These are phyloP conservation scores for Pachyseris speciosa DNA, from an alignment of 64 coral and sea anemone species.

Conservation along the genomic window DNA sequence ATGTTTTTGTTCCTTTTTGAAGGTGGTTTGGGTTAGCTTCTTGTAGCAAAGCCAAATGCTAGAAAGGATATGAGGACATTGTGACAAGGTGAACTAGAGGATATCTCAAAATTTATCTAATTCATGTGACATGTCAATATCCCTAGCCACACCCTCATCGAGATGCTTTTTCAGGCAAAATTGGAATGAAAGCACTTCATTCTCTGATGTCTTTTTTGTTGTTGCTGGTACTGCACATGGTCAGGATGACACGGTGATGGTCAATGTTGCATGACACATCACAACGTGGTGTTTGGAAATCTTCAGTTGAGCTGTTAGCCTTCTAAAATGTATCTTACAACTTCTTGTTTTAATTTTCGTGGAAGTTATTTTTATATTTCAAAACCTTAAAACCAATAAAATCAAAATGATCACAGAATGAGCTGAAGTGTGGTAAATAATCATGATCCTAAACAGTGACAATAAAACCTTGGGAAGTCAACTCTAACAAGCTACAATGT, in stretches of 20 bases:
- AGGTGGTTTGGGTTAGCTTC: not conserved
- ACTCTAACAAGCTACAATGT: too few relatives aligned
- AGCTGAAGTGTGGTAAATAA: too few relatives aligned
- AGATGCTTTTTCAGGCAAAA: conserved; percentile 1
- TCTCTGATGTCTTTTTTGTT: not conserved
- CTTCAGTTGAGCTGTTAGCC: too few relatives aligned
- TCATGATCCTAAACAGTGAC: too few relatives aligned
- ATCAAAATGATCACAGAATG: too few relatives aligned
- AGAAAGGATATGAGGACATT: not conserved
- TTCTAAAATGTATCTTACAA: too few relatives aligned
- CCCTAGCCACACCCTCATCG: not conserved
- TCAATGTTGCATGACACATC: not conserved
- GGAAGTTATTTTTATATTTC: too few relatives aligned
- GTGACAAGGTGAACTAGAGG: conserved; percentile 3
- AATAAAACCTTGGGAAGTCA: too few relatives aligned
- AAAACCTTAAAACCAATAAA: too few relatives aligned
- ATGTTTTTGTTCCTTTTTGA: not conserved
- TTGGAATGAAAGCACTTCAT: not conserved
- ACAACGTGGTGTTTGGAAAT: not conserved
- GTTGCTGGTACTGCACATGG: not conserved
- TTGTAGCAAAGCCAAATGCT: not conserved
- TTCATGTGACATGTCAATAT: not conserved
- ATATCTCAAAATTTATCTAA: not conserved
- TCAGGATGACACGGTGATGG: not conserved
- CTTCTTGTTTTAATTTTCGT: too few relatives aligned